Evolutionary conservation across 2,888 invertebrate genomes (phyloP), one percentile per base, ranked within the genome.

Genomic region (Ommatoiulus sabulosus): DNA sequence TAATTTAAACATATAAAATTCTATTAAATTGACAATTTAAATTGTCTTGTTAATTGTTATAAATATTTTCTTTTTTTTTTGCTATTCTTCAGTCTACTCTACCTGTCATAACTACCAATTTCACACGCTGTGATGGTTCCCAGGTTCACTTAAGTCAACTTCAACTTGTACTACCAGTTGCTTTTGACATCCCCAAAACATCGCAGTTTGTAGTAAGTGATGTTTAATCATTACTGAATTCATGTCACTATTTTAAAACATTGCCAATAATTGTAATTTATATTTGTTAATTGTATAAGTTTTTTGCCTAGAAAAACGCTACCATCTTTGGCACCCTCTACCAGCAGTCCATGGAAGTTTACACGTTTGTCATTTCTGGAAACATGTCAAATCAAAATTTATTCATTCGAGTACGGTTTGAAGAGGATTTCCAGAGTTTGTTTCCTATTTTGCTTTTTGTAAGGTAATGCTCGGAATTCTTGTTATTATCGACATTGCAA

Each of bases 401-500:
- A 20, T 7, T 44, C 44, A 44, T 85, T 15, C 5, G 17, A 44
- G 44, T 85, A 12, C 5, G 15, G 20, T 85, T 85, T 15, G 85
- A 85, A 85, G 24, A 72, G 72, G 85, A 85, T 44, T 44, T 84
- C 44, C 84, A 35, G 44, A 84, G 44, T 44, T 84, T 44, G n/a
- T n/a, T 20, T 44, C 44, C 85, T 0, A 46, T 85, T 85, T 24
- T 85, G 24, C 44, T 85, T 2, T 6, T 85, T 6, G 4, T 85
- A 85, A 85, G 85, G 85, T 85, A 85, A 72, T 72, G 57, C 57
- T n/a, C n/a, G 57, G 57, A 57, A n/a, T n/a, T 57, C n/a, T 57
- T 57, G 17, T 57, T 57, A 57, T n/a, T 4, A n/a, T 57, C n/a
- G 57, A 17, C n/a, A 12, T 15, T 35, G 35, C 35, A 35, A 35